Evolutionary conservation across 2,888 invertebrate species (phyloP).

Genomic region (Emmelina monodactyla): DNA sequence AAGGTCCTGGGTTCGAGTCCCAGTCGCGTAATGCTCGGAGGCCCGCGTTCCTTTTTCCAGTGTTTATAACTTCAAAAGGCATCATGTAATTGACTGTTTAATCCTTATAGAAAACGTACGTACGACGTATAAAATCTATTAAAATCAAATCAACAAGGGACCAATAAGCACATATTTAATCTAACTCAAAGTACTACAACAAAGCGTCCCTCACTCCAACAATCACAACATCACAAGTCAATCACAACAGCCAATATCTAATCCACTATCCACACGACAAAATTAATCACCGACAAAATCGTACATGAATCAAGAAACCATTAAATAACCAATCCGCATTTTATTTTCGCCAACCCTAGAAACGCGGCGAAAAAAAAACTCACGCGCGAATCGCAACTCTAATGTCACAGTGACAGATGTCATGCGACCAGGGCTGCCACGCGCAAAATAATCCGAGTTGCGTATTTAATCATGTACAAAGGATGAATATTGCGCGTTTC

Average conservation of each 20-base stretch:
- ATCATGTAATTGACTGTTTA: too few species aligned
- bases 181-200: too few species aligned
- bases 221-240: not conserved
- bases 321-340: constrained; percentile 60
- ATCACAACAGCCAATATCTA: not conserved
- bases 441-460: constrained; percentile 22
- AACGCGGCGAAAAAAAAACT: constrained; percentile 14
- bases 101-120: too few species aligned
- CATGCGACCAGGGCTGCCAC: constrained; percentile 3
- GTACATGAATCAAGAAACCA: constrained; percentile 53
- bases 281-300: constrained; percentile 57
- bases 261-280: constrained; percentile 23
- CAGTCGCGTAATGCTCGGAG: too few species aligned
- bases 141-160: too few species aligned
- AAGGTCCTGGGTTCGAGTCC: too few species aligned
- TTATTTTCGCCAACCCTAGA: constrained; percentile 20
- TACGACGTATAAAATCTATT: too few species aligned
- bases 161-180: too few species aligned
- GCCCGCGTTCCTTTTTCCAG: too few species aligned
- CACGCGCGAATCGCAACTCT: constrained; percentile 1
- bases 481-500: constrained; percentile 32
- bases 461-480: constrained; percentile 64
- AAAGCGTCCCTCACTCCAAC: not conserved
- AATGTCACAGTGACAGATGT: constrained; percentile 10
- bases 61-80: too few species aligned